These are phyloP conservation scores for Neoniphon sammara DNA, from an alignment of 2,797 vertebrate genomes.

Conservation along the genomic window DNA sequence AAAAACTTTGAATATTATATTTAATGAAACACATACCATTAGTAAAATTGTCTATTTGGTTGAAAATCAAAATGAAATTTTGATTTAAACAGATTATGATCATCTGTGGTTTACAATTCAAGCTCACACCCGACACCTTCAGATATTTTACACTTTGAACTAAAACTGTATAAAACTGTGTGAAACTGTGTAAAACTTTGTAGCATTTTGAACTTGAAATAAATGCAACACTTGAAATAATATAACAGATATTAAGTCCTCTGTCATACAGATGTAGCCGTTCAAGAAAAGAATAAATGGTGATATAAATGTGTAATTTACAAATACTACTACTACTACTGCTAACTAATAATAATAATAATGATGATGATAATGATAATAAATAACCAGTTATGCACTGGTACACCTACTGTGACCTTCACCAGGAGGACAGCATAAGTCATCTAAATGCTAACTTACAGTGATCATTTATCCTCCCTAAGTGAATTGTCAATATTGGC, in stretches of 20 bases:
- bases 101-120: too few species aligned
- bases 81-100: too few species aligned
- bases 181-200: too few species aligned
- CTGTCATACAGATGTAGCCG: not conserved
- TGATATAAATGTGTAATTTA: not conserved
- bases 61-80: not conserved
- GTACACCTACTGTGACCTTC: constrained; percentile 10
- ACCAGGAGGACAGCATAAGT: constrained; percentile 16
- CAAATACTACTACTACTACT: too few species aligned
- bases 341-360: too few species aligned
- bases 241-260: not conserved
- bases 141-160: not conserved
- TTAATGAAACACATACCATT: not conserved
- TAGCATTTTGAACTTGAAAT: not conserved
- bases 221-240: too few species aligned
- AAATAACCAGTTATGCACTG: not conserved
- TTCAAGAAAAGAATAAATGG: not conserved
- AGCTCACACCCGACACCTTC: not conserved
- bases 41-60: not conserved
- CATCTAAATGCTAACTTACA: not conserved
- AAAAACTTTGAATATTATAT: not conserved
- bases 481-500: constrained; percentile 61
- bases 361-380: not conserved
- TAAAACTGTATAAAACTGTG: too few species aligned
- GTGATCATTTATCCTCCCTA: constrained; percentile 42